These are phyloP conservation scores for Furcifer pardalis DNA, from an alignment of 2,797 vertebrate species.

Conservation along the genomic window DNA sequence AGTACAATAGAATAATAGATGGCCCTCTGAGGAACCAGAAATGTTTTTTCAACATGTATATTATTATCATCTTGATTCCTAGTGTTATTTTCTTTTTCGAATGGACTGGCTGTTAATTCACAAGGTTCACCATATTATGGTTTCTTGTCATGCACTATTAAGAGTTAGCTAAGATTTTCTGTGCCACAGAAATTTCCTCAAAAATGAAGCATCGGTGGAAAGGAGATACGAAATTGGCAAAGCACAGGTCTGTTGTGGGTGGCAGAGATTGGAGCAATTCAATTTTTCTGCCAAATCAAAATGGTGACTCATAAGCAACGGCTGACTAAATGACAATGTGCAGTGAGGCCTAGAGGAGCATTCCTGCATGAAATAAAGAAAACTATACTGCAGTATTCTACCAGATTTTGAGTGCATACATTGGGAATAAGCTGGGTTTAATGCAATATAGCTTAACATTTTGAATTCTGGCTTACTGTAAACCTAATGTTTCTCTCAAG, in stretches of 20 bases:
- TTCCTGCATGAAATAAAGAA: not conserved
- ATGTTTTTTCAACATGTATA: not conserved
- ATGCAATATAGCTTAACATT: not conserved
- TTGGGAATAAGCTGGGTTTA: not conserved
- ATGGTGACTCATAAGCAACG: not conserved
- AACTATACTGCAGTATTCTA: not conserved
- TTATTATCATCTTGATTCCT: not conserved
- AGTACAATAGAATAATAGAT: not conserved
- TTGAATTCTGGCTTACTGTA: not conserved
- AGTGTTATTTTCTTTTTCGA: not conserved
- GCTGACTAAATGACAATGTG: not conserved
- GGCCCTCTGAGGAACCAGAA: not conserved
- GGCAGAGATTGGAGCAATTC: not conserved
- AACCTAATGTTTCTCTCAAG: not conserved
- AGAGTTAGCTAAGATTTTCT: not conserved
- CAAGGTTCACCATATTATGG: not conserved
- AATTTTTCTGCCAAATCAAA: not conserved
- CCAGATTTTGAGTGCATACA: not conserved
- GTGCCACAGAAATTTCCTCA: not conserved
- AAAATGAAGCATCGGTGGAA: not conserved
- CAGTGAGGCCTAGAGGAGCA: not conserved
- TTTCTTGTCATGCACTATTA: not conserved
- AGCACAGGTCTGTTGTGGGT: not conserved
- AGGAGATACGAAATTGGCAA: not conserved
- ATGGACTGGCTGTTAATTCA: not conserved